Evolutionary conservation across 2,797 vertebrate species (phyloP).

Genomic region (Peromyscus melanophrys): DNA sequence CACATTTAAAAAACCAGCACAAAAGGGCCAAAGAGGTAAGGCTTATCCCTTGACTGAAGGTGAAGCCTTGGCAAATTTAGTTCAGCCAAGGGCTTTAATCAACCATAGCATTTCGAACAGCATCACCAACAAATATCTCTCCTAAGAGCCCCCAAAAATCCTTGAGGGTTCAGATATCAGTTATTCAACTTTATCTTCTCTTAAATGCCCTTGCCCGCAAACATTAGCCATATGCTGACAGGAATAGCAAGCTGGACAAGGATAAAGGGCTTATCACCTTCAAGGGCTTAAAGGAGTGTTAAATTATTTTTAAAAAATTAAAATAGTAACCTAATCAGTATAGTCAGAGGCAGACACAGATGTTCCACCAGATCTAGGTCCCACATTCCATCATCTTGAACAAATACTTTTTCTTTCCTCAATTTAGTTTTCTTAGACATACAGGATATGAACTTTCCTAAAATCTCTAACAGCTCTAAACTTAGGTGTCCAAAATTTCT

Average conservation of each 20-base stretch:
- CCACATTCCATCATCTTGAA: neutral
- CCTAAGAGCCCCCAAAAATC: too few relatives aligned
- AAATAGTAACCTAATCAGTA: constrained; percentile 15
- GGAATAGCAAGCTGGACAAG: neutral
- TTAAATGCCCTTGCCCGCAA: neutral
- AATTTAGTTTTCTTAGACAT: neutral
- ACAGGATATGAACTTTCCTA: neutral
- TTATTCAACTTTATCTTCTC: neutral
- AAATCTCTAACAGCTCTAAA: constrained; percentile 8
- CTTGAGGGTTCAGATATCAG: neutral
- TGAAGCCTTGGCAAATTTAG: neutral
- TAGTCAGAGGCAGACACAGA: neutral
- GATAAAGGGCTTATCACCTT: neutral
- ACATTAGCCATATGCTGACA: neutral
- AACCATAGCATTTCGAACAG: constrained; percentile 15
- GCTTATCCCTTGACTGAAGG: neutral
- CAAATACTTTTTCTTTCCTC: constrained; percentile 5
- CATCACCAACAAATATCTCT: neutral
- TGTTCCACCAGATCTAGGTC: neutral
- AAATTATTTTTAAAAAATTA: neutral
- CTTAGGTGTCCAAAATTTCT: neutral
- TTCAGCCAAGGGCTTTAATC: neutral
- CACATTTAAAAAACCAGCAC: neutral
- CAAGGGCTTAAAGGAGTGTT: neutral
- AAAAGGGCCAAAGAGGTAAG: neutral